Evolutionary conservation across 2,888 invertebrate species (phyloP), one percentile per base, ranked within the genome.

Genomic region (Leptinotarsa peninsularis): DNA sequence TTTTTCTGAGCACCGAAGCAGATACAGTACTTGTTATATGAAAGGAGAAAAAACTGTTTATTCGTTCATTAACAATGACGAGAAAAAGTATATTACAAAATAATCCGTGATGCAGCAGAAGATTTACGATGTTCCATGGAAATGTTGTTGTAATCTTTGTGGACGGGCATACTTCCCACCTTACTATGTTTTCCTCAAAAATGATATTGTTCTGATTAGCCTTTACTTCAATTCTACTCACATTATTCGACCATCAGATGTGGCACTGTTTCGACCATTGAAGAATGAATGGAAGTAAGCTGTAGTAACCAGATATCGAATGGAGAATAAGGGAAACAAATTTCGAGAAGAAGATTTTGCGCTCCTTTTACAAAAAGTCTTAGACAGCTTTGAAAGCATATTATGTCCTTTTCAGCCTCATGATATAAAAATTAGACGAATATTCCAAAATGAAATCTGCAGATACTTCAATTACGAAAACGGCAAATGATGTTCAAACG

Each of bases 141-240:
- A 33, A 33, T 33, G 33, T 33, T 50, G 17, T 17, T 14, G 13
- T 50, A 10, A 14, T 50, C 50, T 88, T 87, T 73, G 77, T 89
- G 52, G 89, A 89, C 81, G 86, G 86, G 18, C 87, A 88, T 77
- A 71, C 81, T 7, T 88, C 87, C 15, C 86, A 89, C 77, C 71
- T 88, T 73, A 86, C 85, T 15, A 75, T 86, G 74, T 88, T 83
- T 88, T 87, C 76, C 77, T 78, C 73, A 79, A 84, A 63, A 86
- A 87, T 73, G 77, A 80, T 27, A 88, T 88, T 13, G 83, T 86
- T 75, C 75, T 87, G 21, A 78, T 86, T 70, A 82, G 85, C 52
- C 78, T 88, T 18, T 83, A 81, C 49, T 85, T 87, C 13, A 88
- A 88, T 79, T 82, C 87, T 0, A 87, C 87, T 4, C 87, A 87